phyloP scores from a whole-genome alignment of 1,140 invertebrate genomes.

The Drosophila sulfurigaster region DNA sequence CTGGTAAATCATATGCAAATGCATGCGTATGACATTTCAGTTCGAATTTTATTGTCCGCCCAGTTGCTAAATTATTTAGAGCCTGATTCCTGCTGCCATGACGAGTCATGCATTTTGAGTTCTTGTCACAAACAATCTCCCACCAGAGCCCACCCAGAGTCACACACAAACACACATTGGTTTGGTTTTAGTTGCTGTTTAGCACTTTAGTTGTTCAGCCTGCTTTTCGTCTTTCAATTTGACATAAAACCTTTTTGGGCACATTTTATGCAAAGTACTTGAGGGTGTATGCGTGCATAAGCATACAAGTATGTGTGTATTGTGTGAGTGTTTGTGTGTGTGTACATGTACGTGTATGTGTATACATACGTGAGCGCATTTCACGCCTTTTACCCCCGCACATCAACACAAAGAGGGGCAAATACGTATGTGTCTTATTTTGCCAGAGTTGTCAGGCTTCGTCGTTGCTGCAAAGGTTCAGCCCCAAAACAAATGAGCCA shows the following conservation, averaged over 20 bases:
- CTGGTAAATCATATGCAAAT: constrained; percentile 77
- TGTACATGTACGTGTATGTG: constrained; percentile 16
- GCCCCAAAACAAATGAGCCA: constrained; percentile 56
- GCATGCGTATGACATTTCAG: constrained; percentile 81
- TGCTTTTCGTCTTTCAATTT: constrained; percentile 70
- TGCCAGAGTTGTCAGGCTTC: too few species aligned
- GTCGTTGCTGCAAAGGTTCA: not conserved
- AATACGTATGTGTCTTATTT: constrained; percentile 43
- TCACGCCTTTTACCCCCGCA: constrained; percentile 74
- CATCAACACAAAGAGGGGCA: constrained; percentile 69
- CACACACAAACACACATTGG: constrained; percentile 46
- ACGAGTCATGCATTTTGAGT: constrained; percentile 73
- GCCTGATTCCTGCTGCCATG: constrained; percentile 77
- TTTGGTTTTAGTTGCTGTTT: constrained; percentile 45
- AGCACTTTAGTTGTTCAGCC: constrained; percentile 17
- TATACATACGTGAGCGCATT: constrained; percentile 38
- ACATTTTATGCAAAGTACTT: constrained; percentile 72
- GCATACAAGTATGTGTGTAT: not conserved
- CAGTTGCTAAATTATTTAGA: constrained; percentile 81
- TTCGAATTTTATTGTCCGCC: constrained; percentile 82
- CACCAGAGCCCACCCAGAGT: constrained; percentile 48
- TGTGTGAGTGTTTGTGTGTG: too few species aligned
- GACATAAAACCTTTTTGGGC: constrained; percentile 77
- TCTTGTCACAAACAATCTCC: constrained; percentile 48
- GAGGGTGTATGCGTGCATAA: not conserved